These are phyloP conservation scores for Teleogryllus oceanicus DNA, from an alignment of 2,888 invertebrate species.

Conservation along the genomic window DNA sequence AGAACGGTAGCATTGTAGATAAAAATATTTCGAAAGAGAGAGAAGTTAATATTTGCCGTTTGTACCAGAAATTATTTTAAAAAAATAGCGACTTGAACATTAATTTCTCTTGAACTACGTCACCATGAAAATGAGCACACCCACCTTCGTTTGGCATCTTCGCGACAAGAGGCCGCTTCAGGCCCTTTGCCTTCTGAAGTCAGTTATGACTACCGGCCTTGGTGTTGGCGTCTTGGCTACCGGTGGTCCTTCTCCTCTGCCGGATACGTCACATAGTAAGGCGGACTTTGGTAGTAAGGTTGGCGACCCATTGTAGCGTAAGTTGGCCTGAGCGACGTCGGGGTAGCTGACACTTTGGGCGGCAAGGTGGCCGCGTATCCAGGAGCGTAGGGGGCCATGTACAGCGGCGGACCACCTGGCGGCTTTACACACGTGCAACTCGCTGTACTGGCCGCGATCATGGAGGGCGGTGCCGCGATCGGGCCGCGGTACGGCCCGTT, in stretches of 20 bases:
- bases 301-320: conserved; percentile 62
- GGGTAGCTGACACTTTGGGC: conserved; percentile 42
- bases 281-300: conserved; percentile 50
- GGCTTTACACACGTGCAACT: conserved; percentile 57
- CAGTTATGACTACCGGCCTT: too few relatives aligned
- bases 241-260: conserved; percentile 45
- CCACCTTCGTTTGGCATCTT: too few relatives aligned
- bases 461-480: conserved; percentile 47
- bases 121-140: too few relatives aligned
- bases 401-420: conserved; percentile 51
- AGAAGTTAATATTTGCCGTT: too few relatives aligned
- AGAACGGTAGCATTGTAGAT: too few relatives aligned
- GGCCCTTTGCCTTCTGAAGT: too few relatives aligned
- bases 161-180: too few relatives aligned
- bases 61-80: too few relatives aligned
- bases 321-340: conserved; percentile 53
- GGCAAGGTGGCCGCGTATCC: conserved; percentile 57
- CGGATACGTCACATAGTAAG: conserved; percentile 46
- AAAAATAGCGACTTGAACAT: too few relatives aligned
- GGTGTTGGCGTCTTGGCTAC: conserved; percentile 33
- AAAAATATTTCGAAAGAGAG: too few relatives aligned
- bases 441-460: conserved; percentile 38
- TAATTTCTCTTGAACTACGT: too few relatives aligned
- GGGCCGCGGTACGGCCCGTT: conserved; percentile 64
- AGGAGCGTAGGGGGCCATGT: conserved; percentile 55